Base-by-base conservation (phyloP, 2,113 vertebrate species). In the Zosterops hypoxanthus region DNA sequence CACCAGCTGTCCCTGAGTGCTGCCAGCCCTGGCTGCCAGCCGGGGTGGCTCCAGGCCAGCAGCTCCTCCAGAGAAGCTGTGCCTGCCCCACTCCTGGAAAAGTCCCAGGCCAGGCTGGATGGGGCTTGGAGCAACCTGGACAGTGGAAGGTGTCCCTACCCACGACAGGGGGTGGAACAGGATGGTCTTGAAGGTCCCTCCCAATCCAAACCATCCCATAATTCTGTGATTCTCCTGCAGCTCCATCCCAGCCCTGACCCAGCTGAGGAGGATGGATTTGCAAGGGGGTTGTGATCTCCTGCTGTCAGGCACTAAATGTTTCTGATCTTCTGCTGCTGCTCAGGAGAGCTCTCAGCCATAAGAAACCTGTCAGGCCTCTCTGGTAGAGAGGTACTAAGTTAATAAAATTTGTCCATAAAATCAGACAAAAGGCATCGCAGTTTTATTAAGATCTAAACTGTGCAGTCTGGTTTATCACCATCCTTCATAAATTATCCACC, bases 361-460 rank as follows among this genome's bases (percentile, higher is more conserved):
- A 77, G 72, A 56, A 85, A 60, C 20, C 70, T 47, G 29, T 39
- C 78, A 87, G 84, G 66, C n/a, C 53, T 44, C 80, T 56, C 65
- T 90, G 46, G 31, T 64, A n/a, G 46, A 71, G 34, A 90, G 81
- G 31, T 36, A 59, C 7, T 26, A 42, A 75, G 84, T 60, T 76
- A 76, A 87, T 91, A 94, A 91, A 92, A 91, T 76, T 56, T 76
- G 66, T 28, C 92, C 81, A 82, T 95, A 90, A 95, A 93, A 85
- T 79, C 85, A 91, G 88, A 89, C 66, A 85, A 21, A 26, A 92
- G 50, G 69, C 50, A 57, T 18, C 17, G 29, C 5, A 1, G 15
- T 84, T 94, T 94, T 89, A 96, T 92, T 79, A 90, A 85, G 87
- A 88, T 71, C 82, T 88, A 94, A 95, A 82, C 63, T 22, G 19